Base-by-base conservation (phyloP, 2,888 invertebrate genomes). In the Drosophila hamatofila region DNA sequence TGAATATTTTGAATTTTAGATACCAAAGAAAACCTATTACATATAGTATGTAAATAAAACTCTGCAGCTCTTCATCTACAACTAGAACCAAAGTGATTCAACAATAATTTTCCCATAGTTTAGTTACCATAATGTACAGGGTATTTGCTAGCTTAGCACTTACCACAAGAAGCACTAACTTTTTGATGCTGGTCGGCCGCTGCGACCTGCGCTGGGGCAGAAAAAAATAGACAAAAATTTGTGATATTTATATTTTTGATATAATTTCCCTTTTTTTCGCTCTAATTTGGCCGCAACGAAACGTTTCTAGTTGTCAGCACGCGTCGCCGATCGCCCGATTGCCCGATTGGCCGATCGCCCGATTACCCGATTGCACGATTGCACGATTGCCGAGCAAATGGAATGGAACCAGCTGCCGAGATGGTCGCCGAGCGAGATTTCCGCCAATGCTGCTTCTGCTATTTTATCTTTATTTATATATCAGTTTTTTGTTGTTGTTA, bases 371-470 rank as follows among this genome's bases (percentile, higher is more conserved):
- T 52, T 16, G 8, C 35, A 14, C 35, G 51, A 9, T 35, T 52
- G n/a, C 21, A 21, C 35, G 37, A 23, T 37, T 52, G 52, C 35
- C 35, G 49, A 6, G 35, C 52, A 23, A 21, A 37, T 52, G 23
- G 52, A 52, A 52, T 52, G 52, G 52, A 52, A 52, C 57, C 74
- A 73, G 67, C 67, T 69, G 70, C 63, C 18, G 49, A 12, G 18
- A 8, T 33, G 18, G 18, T 33, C 54, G 81, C 63, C 63, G 77
- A 80, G 65, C 66, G 72, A 76, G 58, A 80, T 62, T 70, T 80
- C 77, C 77, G 77, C 51, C 18, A 49, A 33, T n/a, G 48, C 27
- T 33, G 30, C 49, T 14, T 30, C 11, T 5, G 14, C 49, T 21
- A 33, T 33, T 21, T 8, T 18, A 30, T 49, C 8, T 30, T 18